Base-by-base conservation (phyloP, 1,140 invertebrate genomes). In the Polyergus mexicanus region DNA sequence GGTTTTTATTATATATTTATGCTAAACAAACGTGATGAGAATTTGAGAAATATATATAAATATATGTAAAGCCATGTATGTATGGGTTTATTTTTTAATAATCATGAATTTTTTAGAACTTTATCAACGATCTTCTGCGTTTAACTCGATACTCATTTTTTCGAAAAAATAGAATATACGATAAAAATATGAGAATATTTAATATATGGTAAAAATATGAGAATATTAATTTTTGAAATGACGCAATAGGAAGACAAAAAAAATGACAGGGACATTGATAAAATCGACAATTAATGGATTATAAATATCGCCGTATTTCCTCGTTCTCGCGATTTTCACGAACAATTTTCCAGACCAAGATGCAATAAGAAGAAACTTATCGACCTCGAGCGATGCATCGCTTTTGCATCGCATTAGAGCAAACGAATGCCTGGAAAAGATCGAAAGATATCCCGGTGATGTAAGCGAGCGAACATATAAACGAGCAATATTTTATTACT, bases 401-500 rank as follows among this genome's bases (percentile, higher is more conserved):
- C 51, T 44, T 71, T 71, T 41, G 35, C 47, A 25, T 68, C 35
- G 54, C 54, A 7, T 19, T n/a, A 54, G 41, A 32, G 19, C 41
- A 38, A 74, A 32, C 68, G 38, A 60, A 38, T 38, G 51, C 22
- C 68, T 81, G 35, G 25, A 72, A 81, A 81, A 81, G 78, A 54
- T 81, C 78, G 68, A 11, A 44, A 47, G 68, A 83, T 74, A 60
- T 44, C 22, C 38, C 38, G 19, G 7, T 83, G 78, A 83, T 83
- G 78, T 72, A 83, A 74, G 7, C n/a, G 51, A 54, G 38, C n/a
- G 35, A 71, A 51, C 47, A 71, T 71, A 72, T 19, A 81, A 81
- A 68, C 65, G 65, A 74, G 54, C 68, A 54, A 83, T 83, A 83
- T 83, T 83, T 83, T 83, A 81, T 72, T 81, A 68, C 66, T 32